Percentiles rank a stretch among this genome's conserved stretches.
These are phyloP conservation scores for Phalacrocorax carbo DNA, from an alignment of 2,113 vertebrate genomes.

Conservation along the genomic window DNA sequence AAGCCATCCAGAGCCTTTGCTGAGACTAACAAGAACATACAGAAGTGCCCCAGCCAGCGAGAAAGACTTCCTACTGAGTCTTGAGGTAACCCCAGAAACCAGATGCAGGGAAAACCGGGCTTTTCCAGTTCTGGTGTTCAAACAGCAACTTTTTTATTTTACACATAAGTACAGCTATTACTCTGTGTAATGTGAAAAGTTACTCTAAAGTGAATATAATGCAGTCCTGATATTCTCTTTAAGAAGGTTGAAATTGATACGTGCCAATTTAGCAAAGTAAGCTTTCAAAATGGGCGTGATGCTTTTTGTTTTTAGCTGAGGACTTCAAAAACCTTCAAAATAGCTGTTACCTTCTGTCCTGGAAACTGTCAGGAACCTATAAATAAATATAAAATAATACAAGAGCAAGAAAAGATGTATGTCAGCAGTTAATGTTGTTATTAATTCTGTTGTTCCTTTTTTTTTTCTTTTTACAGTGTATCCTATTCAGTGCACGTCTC, in stretches of 20 bases:
- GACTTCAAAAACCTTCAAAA: constrained; percentile 41
- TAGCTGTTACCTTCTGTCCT: constrained; percentile 17
- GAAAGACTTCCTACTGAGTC: not conserved
- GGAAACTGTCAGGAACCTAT: not conserved
- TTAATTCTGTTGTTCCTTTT: not conserved
- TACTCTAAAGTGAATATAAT: not conserved
- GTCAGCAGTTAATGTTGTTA: not conserved
- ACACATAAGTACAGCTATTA: not conserved
- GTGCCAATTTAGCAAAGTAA: not conserved
- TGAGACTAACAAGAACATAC: not conserved
- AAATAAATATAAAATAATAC: constrained; percentile 34
- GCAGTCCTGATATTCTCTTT: not conserved
- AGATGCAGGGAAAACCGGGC: not conserved
- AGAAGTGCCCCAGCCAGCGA: not conserved
- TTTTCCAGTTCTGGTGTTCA: not conserved
- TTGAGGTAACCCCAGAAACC: not conserved
- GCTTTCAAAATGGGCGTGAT: not conserved
- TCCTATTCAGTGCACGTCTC: constrained; percentile 89
- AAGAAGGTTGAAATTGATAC: not conserved
- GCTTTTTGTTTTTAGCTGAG: not conserved
- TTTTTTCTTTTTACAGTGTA: constrained; percentile 74
- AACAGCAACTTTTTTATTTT: not conserved
- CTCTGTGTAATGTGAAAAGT: not conserved
- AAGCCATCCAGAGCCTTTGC: not conserved
- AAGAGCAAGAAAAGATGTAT: not conserved